Evolutionary conservation across 2,888 invertebrate species (phyloP).

Genomic region (Drosophila subsilvestris): DNA sequence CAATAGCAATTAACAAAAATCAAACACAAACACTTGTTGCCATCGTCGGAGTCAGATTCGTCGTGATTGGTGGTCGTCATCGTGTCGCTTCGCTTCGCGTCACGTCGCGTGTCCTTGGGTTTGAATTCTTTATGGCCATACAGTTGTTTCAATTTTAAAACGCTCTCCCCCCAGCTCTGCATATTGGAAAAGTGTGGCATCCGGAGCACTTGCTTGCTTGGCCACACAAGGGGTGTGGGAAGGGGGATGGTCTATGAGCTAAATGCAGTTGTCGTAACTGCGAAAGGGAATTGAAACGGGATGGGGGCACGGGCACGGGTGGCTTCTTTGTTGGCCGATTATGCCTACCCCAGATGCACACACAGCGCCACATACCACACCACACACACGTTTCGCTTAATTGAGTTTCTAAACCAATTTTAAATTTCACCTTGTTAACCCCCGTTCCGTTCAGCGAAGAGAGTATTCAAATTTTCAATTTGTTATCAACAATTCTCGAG

Average conservation of each 20-base stretch:
- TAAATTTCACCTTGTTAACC: constrained; percentile 65
- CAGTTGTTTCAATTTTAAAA: constrained; percentile 32
- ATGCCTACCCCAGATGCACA: not conserved
- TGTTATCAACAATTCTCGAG: constrained; percentile 1
- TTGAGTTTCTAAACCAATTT: constrained; percentile 48
- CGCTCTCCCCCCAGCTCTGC: constrained; percentile 14
- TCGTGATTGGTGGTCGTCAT: not conserved
- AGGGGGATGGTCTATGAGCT: not conserved
- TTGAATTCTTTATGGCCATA: not conserved
- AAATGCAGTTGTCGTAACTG: constrained; percentile 2
- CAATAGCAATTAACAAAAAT: constrained; percentile 61
- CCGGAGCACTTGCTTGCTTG: constrained; percentile 41
- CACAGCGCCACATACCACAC: not conserved
- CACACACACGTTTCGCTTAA: constrained; percentile 41
- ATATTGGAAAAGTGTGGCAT: constrained; percentile 65
- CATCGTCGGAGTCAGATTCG: constrained; percentile 8
- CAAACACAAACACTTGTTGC: constrained; percentile 67
- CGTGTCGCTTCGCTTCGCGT: not conserved
- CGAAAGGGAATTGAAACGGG: not conserved
- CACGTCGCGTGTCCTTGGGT: not conserved
- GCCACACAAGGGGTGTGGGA: not conserved
- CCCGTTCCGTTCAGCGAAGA: constrained; percentile 8
- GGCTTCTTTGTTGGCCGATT: constrained; percentile 39
- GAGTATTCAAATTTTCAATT: not conserved
- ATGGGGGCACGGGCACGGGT: not conserved